Percentiles rank a stretch among this genome's conserved stretches.
Conservation (phyloP, 37 sponge, comb jelly and placozoan genomes). For the Theonella swinhoei region DNA sequence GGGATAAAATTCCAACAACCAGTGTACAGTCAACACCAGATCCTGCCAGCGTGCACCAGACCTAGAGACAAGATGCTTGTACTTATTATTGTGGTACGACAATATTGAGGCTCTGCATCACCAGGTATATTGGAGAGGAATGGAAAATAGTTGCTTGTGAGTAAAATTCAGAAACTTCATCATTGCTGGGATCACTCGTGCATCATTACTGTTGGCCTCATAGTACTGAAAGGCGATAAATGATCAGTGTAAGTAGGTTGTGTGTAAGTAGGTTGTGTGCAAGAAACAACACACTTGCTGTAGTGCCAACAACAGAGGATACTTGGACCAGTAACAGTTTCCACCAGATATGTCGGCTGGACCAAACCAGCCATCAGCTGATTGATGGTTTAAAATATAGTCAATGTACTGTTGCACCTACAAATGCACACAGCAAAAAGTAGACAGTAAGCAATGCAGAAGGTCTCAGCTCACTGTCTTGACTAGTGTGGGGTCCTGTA, state of each 20-base stretch:
- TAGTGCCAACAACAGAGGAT: conserved; percentile 53
- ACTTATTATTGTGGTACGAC: background rate
- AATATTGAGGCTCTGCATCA: background rate
- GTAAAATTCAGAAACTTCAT: conserved; percentile 56
- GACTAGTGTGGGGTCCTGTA: conserved; percentile 38
- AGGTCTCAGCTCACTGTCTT: background rate
- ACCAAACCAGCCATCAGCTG: conserved; percentile 71
- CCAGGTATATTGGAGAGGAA: conserved; percentile 49
- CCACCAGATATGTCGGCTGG: conserved; percentile 63
- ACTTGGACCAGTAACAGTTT: conserved; percentile 78
- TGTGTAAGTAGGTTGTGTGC: background rate
- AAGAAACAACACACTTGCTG: conserved; percentile 4
- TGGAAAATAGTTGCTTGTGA: conserved; percentile 54
- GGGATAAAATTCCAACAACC: conserved; percentile 64
- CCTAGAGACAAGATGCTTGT: background rate
- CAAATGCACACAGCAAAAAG: background rate
- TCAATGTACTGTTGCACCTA: conserved; percentile 52
- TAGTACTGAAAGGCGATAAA: conserved; percentile 57
- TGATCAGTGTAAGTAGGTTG: no score
- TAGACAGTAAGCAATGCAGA: background rate
- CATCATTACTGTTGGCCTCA: conserved; percentile 57
- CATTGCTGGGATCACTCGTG: conserved; percentile 64
- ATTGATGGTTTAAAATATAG: conserved; percentile 70
- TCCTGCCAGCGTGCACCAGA: conserved; percentile 76
- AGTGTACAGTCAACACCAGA: conserved; percentile 64